These are phyloP conservation scores for Enhydra lutris DNA, from an alignment of 2,113 vertebrate species.

Conservation along the genomic window DNA sequence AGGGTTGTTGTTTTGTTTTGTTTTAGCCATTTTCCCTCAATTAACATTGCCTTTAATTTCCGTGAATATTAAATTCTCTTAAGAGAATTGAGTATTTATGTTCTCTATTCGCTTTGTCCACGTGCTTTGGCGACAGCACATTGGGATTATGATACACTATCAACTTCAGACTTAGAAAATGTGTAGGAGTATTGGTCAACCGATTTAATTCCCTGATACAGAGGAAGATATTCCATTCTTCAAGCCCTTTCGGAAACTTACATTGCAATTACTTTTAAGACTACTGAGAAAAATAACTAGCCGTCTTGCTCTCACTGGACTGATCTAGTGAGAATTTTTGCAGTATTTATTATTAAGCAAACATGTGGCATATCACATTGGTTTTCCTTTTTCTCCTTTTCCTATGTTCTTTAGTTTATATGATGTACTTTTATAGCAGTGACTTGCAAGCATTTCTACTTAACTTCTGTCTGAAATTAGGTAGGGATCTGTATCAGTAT, in stretches of 20 bases:
- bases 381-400: not conserved
- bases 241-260: not conserved
- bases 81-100: not conserved
- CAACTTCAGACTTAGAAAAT: not conserved
- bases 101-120: not conserved
- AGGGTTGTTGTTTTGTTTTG: not conserved
- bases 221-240: not conserved
- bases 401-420: not conserved
- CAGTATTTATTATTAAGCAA: not conserved
- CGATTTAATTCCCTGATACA: not conserved
- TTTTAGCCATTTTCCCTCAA: not conserved
- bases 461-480: slow-evolving; percentile 24
- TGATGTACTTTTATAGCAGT: not conserved
- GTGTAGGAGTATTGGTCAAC: not conserved
- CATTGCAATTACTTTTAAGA: not conserved
- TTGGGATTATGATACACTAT: not conserved
- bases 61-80: not conserved
- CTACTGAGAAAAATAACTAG: not conserved
- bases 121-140: not conserved
- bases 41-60: not conserved
- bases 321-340: not conserved
- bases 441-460: not conserved
- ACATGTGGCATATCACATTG: not conserved
- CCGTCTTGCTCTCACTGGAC: not conserved
- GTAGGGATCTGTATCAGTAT: not conserved